phyloP scores from a whole-genome alignment of 2,797 vertebrate genomes.

The Merluccius polli region DNA sequence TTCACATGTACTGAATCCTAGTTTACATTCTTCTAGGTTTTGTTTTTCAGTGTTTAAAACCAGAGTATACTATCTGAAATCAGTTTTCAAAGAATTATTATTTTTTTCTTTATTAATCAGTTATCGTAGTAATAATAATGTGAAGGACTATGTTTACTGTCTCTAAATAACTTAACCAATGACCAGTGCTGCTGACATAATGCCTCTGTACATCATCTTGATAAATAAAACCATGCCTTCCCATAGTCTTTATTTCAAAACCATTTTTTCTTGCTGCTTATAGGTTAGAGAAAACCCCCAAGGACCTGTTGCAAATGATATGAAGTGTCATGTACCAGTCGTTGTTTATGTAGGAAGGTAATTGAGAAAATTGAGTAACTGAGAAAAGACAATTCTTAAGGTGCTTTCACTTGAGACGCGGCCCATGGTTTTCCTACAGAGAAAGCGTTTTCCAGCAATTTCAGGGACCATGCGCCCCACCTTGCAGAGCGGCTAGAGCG shows the following conservation, averaged over 20 bases:
- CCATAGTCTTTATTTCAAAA: not conserved
- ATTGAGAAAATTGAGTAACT: not conserved
- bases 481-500: no score
- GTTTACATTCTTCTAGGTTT: not conserved
- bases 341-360: not conserved
- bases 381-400: no score
- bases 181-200: slow-evolving; percentile 35
- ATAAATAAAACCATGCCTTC: slow-evolving; percentile 3
- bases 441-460: no score
- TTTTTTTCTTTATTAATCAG: not conserved
- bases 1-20: not conserved
- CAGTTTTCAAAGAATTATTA: not conserved
- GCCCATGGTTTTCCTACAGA: no score
- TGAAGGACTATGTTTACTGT: slow-evolving; percentile 53
- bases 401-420: no score
- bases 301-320: not conserved
- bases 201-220: slow-evolving; percentile 34
- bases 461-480: no score
- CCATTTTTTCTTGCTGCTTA: not conserved
- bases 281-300: not conserved
- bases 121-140: slow-evolving; percentile 19
- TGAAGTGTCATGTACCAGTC: not conserved
- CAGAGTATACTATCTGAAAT: not conserved
- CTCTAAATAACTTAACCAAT: slow-evolving; percentile 65
- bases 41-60: not conserved